A percentile compares a stretch with the other conserved stretches of the same genome.
phyloP scores from a whole-genome alignment of 2,888 invertebrate species.

The Agrotis clavis region DNA sequence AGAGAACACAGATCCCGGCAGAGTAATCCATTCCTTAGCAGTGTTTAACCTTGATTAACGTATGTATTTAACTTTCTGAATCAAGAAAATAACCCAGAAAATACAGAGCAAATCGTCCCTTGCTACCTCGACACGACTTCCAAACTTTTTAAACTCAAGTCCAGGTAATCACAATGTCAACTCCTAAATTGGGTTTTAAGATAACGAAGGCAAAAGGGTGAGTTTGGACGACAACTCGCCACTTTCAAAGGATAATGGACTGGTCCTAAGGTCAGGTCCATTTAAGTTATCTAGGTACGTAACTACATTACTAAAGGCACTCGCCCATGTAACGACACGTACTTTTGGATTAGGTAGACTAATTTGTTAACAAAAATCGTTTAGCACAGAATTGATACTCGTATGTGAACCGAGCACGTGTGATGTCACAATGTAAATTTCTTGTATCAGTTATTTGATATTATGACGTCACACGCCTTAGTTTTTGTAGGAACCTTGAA shows the following conservation, averaged over 20 bases:
- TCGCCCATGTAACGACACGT: slow-evolving; percentile 43
- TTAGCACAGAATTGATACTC: slow-evolving; percentile 3
- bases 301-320: slow-evolving; percentile 46
- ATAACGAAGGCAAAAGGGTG: slow-evolving; percentile 42
- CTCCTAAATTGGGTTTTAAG: slow-evolving; percentile 53
- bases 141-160: slow-evolving; percentile 22
- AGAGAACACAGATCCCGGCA: too few relatives aligned
- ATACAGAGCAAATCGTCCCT: background rate
- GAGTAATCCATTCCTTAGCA: too few relatives aligned
- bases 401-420: too few relatives aligned
- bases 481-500: too few relatives aligned
- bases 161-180: slow-evolving; percentile 43
- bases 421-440: too few relatives aligned
- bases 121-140: background rate
- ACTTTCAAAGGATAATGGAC: slow-evolving; percentile 52
- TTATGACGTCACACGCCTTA: too few relatives aligned
- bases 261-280: slow-evolving; percentile 20
- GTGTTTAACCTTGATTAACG: too few relatives aligned
- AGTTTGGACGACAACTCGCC: slow-evolving; percentile 28
- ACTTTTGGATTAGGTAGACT: slow-evolving; percentile 29
- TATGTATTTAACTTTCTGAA: background rate
- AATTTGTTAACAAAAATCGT: slow-evolving; percentile 48
- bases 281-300: slow-evolving; percentile 49
- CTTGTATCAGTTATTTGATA: too few relatives aligned
- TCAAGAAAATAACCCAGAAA: background rate